A percentile compares a stretch with the other conserved stretches of the same genome.
Evolutionary conservation across 1,140 invertebrate species (phyloP).

Genomic region (Pentalonia nigronervosa): DNA sequence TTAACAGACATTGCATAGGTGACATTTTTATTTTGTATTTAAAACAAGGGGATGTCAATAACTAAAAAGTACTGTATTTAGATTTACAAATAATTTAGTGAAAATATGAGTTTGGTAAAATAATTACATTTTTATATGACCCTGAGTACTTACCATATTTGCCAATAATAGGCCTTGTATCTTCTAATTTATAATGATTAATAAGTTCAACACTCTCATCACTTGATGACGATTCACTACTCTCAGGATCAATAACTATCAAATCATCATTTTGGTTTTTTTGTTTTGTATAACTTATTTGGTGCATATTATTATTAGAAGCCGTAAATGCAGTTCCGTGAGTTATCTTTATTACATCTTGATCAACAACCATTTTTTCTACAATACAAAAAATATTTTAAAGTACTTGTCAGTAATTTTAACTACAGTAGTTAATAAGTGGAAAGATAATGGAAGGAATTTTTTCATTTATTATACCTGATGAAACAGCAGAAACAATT

Average conservation of each 20-base stretch:
- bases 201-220: slow-evolving; percentile 43
- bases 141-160: slow-evolving; percentile 30
- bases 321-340: neutral
- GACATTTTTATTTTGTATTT: too few species aligned
- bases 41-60: neutral
- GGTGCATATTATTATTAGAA: slow-evolving; percentile 11
- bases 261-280: neutral
- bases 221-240: slow-evolving; percentile 37
- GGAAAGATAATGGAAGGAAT: too few species aligned
- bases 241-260: slow-evolving; percentile 41
- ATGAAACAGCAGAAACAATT: neutral
- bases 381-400: neutral
- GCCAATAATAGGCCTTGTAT: slow-evolving; percentile 31
- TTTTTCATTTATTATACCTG: neutral
- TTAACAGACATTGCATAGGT: too few species aligned
- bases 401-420: neutral
- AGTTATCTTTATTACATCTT: slow-evolving; percentile 22
- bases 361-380: slow-evolving; percentile 47
- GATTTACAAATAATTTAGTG: neutral
- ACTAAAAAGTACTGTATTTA: neutral
- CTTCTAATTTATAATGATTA: slow-evolving; percentile 31
- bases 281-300: neutral
- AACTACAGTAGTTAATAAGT: neutral
- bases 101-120: neutral
- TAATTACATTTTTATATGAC: neutral